A percentile compares a stretch with the other conserved stretches of the same genome.
Evolutionary conservation across 1,140 invertebrate genomes (phyloP).

Genomic region (Pseudomyrmex sp.): DNA sequence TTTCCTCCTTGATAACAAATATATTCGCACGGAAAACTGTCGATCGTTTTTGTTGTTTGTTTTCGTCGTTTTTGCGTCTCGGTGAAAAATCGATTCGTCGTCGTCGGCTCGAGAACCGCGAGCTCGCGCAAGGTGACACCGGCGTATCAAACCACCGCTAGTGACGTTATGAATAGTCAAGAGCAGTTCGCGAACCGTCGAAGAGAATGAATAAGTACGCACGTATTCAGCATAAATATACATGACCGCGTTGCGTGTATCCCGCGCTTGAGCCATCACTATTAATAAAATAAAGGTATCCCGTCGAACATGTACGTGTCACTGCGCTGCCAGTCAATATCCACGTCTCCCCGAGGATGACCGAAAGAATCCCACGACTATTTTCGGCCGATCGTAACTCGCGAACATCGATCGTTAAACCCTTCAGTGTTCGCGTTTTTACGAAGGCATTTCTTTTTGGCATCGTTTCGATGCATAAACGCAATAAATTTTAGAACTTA

Average conservation of each 20-base stretch:
- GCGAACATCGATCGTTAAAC: constrained; percentile 26
- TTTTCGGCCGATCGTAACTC: constrained; percentile 47
- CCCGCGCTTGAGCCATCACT: constrained; percentile 75
- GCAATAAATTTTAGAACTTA: too few species aligned
- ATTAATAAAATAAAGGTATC: constrained; percentile 82
- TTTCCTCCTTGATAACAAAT: background rate
- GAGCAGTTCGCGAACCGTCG: constrained; percentile 67
- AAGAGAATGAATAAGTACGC: constrained; percentile 78
- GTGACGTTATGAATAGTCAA: constrained; percentile 75
- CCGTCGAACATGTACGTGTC: constrained; percentile 41
- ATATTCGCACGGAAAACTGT: too few species aligned
- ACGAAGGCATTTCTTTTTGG: too few species aligned
- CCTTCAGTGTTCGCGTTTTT: background rate
- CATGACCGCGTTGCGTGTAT: constrained; percentile 69
- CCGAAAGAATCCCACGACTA: constrained; percentile 32
- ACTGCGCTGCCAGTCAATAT: constrained; percentile 46
- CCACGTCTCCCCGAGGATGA: constrained; percentile 23
- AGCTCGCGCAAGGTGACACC: constrained; percentile 66
- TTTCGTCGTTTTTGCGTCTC: background rate
- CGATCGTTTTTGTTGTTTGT: background rate
- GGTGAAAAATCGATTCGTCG: constrained; percentile 39
- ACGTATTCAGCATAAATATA: constrained; percentile 75
- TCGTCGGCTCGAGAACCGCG: constrained; percentile 24
- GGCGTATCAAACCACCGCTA: constrained; percentile 11
- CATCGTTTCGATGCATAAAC: too few species aligned